These are phyloP conservation scores for Nerophis lumbriciformis DNA, from an alignment of 2,113 vertebrate species.

Conservation along the genomic window DNA sequence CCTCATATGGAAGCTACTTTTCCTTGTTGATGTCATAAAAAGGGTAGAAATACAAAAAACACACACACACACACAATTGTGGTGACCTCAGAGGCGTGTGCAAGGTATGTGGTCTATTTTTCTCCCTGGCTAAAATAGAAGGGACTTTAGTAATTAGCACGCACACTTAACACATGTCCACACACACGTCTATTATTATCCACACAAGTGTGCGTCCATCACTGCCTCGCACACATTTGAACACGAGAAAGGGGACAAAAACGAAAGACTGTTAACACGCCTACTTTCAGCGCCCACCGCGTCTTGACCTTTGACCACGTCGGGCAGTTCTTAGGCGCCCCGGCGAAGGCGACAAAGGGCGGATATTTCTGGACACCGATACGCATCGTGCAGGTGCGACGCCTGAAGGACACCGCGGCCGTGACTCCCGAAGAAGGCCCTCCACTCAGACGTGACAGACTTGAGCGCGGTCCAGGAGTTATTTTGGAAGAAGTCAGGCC, in stretches of 20 bases:
- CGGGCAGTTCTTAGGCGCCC: neutral
- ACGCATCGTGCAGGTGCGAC: constrained; percentile 6
- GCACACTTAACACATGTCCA: neutral
- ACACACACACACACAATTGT: neutral
- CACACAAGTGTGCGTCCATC: neutral
- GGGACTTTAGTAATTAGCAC: constrained; percentile 13
- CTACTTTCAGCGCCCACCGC: neutral
- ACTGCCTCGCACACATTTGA: neutral
- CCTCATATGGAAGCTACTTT: no score
- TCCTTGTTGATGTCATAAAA: no score
- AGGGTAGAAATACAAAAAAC: no score
- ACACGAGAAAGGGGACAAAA: constrained; percentile 3
- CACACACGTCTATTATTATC: constrained; percentile 27
- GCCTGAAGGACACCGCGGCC: constrained; percentile 10
- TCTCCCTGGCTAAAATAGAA: constrained; percentile 18
- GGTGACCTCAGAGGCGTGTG: constrained; percentile 3
- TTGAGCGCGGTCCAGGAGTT: constrained; percentile 6
- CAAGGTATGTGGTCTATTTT: constrained; percentile 4
- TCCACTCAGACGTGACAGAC: neutral
- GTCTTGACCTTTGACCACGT: constrained; percentile 18
- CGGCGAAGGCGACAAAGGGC: neutral
- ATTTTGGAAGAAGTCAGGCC: constrained; percentile 34
- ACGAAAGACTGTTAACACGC: constrained; percentile 17
- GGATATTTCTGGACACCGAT: neutral
- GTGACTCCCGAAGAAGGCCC: constrained; percentile 2